These are phyloP conservation scores for Herpetotheres cachinnans DNA, from an alignment of 2,113 vertebrate genomes.

Conservation along the genomic window DNA sequence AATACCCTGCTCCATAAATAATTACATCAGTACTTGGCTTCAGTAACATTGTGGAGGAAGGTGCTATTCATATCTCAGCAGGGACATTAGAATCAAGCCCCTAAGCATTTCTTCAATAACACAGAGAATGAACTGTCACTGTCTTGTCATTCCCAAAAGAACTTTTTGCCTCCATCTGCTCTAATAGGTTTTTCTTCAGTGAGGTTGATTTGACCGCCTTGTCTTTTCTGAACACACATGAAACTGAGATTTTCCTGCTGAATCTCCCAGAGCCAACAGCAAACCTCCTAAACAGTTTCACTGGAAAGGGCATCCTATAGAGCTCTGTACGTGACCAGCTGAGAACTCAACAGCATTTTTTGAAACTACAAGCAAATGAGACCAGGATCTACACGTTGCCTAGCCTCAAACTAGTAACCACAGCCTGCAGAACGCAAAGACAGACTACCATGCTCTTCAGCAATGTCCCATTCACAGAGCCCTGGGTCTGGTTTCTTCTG, in stretches of 20 bases:
- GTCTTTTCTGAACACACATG: background rate
- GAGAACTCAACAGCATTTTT: background rate
- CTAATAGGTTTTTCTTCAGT: background rate
- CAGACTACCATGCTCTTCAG: background rate
- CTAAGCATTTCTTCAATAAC: background rate
- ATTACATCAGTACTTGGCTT: constrained; percentile 32
- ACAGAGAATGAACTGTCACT: background rate
- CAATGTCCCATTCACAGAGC: background rate
- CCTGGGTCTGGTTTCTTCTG: background rate
- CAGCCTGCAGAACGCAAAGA: background rate
- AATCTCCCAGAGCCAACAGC: background rate
- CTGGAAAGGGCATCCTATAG: background rate
- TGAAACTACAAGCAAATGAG: background rate
- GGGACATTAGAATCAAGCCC: background rate
- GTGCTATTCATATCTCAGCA: background rate
- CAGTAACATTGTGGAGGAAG: background rate
- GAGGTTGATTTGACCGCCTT: background rate
- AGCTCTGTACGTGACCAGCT: background rate
- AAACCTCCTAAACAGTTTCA: background rate
- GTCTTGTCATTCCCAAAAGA: background rate
- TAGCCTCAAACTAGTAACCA: background rate
- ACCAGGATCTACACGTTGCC: background rate
- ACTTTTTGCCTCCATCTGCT: background rate
- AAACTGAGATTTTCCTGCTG: background rate
- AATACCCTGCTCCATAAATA: background rate